phyloP scores from a whole-genome alignment of 2,888 invertebrate species.

The Tetragonisca angustula region DNA sequence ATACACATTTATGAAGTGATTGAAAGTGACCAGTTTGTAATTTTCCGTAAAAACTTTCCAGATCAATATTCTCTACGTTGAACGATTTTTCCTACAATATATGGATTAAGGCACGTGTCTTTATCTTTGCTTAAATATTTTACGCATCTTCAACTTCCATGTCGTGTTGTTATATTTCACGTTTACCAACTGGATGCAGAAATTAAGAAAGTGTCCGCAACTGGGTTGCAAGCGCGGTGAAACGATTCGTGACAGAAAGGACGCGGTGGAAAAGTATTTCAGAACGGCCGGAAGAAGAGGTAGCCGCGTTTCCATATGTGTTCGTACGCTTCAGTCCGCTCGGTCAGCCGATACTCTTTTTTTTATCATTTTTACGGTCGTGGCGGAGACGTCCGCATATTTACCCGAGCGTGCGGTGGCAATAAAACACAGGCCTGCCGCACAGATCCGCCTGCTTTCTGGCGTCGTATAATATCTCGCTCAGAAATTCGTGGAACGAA shows the following conservation, averaged over 20 bases:
- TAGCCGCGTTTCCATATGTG: conserved; percentile 75
- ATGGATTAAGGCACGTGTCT: too few species aligned
- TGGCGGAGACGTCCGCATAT: conserved; percentile 78
- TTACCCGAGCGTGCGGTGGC: conserved; percentile 74
- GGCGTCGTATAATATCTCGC: conserved; percentile 63
- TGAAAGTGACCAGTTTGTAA: too few species aligned
- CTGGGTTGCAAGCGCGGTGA: conserved; percentile 4
- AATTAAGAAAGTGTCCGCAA: too few species aligned
- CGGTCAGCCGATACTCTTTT: conserved; percentile 79
- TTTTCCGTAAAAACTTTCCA: too few species aligned
- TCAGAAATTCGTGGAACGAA: conserved; percentile 53
- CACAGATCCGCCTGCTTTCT: conserved; percentile 64
- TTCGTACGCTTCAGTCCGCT: conserved; percentile 75
- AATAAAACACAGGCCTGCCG: conserved; percentile 80
- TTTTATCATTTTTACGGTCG: conserved; percentile 83
- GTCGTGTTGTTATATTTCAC: too few species aligned
- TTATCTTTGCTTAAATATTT: too few species aligned
- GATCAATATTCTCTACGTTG: too few species aligned
- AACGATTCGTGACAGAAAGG: conserved; percentile 20
- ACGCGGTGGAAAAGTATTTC: conserved; percentile 44
- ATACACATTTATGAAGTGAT: too few species aligned
- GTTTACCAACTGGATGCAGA: too few species aligned
- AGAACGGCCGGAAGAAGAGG: neutral
- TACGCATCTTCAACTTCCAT: too few species aligned
- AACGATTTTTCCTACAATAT: too few species aligned